These are phyloP conservation scores for Heterochromis multidens DNA, from an alignment of 2,113 vertebrate species.

Conservation along the genomic window DNA sequence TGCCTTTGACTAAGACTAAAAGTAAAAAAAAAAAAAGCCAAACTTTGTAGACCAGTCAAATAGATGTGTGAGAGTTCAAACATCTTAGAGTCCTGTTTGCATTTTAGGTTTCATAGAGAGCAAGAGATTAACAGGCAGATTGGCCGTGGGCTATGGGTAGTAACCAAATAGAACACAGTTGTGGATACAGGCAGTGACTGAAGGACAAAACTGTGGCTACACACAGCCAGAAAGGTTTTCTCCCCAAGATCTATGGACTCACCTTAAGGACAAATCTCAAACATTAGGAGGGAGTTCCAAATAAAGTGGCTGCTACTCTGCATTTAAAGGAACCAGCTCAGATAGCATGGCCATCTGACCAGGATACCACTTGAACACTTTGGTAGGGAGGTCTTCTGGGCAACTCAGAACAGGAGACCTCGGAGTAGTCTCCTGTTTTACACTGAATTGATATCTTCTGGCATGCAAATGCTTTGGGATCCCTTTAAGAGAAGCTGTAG, in stretches of 20 bases:
- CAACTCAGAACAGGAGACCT: neutral
- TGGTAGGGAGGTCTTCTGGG: neutral
- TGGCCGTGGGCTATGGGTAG: neutral
- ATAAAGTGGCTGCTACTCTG: neutral
- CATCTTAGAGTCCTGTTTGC: neutral
- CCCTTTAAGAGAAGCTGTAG: too few species aligned
- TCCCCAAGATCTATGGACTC: neutral
- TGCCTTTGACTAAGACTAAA: neutral
- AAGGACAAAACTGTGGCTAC: neutral
- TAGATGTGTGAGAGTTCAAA: neutral
- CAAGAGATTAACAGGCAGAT: neutral
- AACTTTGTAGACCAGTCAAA: neutral
- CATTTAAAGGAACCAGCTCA: neutral
- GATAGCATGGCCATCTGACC: neutral
- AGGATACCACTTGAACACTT: neutral
- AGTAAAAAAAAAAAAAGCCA: neutral
- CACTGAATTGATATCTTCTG: neutral
- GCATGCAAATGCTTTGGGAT: neutral
- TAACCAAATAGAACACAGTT: neutral
- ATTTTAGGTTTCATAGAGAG: neutral
- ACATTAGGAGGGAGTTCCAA: neutral
- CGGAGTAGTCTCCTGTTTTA: neutral
- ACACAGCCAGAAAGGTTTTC: neutral
- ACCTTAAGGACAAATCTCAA: neutral
- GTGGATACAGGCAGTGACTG: neutral